phyloP scores from a whole-genome alignment of 2,113 vertebrate genomes.

The Oplegnathus fasciatus region DNA sequence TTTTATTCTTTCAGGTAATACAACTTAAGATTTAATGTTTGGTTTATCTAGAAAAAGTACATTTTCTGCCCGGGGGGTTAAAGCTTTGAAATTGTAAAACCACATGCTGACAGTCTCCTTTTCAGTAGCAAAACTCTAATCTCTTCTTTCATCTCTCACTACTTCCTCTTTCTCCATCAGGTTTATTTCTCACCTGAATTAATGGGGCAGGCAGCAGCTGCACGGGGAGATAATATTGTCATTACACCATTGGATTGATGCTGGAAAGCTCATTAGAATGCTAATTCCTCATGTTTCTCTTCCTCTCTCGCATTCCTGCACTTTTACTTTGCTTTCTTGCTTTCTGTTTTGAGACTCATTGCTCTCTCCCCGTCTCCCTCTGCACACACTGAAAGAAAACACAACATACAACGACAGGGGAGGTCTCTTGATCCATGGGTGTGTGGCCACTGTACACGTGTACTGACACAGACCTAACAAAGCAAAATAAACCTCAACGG shows the following conservation, averaged over 20 bases:
- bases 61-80: constrained; percentile 4
- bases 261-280: constrained; percentile 22
- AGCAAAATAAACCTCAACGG: neutral
- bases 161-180: constrained; percentile 15
- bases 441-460: neutral
- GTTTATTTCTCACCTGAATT: constrained; percentile 29
- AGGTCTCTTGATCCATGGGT: neutral
- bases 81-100: constrained; percentile 13
- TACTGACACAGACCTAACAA: neutral
- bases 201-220: constrained; percentile 35
- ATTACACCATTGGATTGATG: constrained; percentile 2
- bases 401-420: neutral
- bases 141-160: constrained; percentile 15
- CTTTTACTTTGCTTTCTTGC: neutral
- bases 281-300: constrained; percentile 26
- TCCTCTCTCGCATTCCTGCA: neutral
- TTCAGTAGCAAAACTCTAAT: constrained; percentile 1
- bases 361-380: neutral
- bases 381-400: neutral
- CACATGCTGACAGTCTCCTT: constrained; percentile 3
- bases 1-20: constrained; percentile 10
- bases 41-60: neutral
- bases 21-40: constrained; percentile 6
- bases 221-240: constrained; percentile 29
- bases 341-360: neutral